These are phyloP conservation scores for Burhinus oedicnemus DNA, from an alignment of 2,113 vertebrate species.

Conservation along the genomic window DNA sequence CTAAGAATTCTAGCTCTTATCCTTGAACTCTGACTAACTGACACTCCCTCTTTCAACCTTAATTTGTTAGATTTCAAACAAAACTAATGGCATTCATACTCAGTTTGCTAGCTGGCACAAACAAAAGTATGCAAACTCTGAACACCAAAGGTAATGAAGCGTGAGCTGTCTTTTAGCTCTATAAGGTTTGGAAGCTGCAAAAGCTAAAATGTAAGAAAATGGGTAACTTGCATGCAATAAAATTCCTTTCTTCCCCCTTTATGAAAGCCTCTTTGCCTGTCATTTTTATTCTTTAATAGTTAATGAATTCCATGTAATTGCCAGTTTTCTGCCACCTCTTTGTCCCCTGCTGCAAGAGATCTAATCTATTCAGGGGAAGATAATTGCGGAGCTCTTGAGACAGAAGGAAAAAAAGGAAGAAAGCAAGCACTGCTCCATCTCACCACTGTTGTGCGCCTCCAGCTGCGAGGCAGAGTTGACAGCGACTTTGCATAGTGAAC, in stretches of 20 bases:
- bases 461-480: slow-evolving; percentile 98
- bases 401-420: slow-evolving; percentile 28
- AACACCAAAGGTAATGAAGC: slow-evolving; percentile 18
- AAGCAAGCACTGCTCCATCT: slow-evolving; percentile 63
- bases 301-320: slow-evolving; percentile 69
- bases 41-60: neutral
- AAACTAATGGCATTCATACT: neutral
- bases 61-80: slow-evolving; percentile 31
- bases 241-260: neutral
- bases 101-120: slow-evolving; percentile 14
- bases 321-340: slow-evolving; percentile 49
- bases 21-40: neutral
- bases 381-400: slow-evolving; percentile 68
- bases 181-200: neutral
- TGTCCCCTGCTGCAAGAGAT: slow-evolving; percentile 66
- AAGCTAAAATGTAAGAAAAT: slow-evolving; percentile 31
- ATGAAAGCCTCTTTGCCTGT: slow-evolving; percentile 22
- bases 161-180: neutral
- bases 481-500: slow-evolving; percentile 97
- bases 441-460: slow-evolving; percentile 97
- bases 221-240: neutral
- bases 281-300: slow-evolving; percentile 58
- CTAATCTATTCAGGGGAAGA: slow-evolving; percentile 68
- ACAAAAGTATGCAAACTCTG: neutral
- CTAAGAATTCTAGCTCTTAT: neutral